Base-by-base conservation (phyloP, 2,797 vertebrate species). In the Columba guinea region DNA sequence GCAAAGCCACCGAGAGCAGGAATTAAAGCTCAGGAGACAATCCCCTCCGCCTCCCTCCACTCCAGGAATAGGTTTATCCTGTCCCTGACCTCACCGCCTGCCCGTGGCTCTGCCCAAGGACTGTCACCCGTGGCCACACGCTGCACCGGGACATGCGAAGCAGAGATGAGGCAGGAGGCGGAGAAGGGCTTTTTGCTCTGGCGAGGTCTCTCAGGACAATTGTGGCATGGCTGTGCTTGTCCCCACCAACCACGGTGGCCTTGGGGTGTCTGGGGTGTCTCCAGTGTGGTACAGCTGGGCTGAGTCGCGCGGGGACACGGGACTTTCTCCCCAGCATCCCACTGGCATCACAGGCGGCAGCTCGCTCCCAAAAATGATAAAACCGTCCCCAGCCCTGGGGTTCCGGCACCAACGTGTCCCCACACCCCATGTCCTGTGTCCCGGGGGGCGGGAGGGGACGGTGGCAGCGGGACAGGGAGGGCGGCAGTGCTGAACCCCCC, bases 11-110 rank as follows among this genome's bases (percentile, higher is more conserved):
- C 9, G 2, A 30, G 77, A 76, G 17, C 46, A 37, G 84, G 87
- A 93, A 94, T 93, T 90, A 95, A 44, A 91, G 87, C 65, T 81
- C 80, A 13, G 62, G 34, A 77, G 92, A 91, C 89, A 88, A 90
- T 86, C 84, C 90, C 76, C 76, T 39, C 51, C 1, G 3, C 59
- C 49, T 7, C 20, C 39, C 85, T 84, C 94, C 58, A 65, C 95
- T 95, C 90, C 92, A 93, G 92, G 87, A 96, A 95, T 95, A 94
- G 92, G 83, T 93, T 91, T 56, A 92, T 89, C 92, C 95, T 10
- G 78, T 52, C 49, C 75, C 56, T 91, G 92, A 87, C 92, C 87
- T 85, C 13, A 51, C 44, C 39, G 26, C 44, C 56, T 35, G 81
- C 69, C 34, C 8, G 10, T 46, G 44, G 44, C 44, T 46, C 44